These are phyloP conservation scores for Podabrus alpinus DNA, from an alignment of 2,888 invertebrate species.

Conservation along the genomic window DNA sequence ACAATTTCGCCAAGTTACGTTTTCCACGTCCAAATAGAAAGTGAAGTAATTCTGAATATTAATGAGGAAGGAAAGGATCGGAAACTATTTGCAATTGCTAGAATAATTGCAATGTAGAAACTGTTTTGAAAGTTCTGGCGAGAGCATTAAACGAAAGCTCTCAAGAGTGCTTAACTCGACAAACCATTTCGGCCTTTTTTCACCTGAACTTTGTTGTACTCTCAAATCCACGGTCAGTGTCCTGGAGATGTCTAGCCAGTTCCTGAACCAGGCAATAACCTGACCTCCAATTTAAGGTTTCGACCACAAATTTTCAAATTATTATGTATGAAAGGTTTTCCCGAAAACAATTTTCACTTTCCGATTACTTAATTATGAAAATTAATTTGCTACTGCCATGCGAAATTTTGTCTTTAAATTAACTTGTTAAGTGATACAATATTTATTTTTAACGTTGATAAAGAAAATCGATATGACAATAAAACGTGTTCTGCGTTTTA, in stretches of 20 bases:
- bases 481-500: neutral
- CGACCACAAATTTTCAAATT: neutral
- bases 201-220: constrained; percentile 11
- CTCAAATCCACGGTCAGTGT: neutral
- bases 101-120: neutral
- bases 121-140: neutral
- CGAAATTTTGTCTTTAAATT: neutral
- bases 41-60: neutral
- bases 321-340: neutral
- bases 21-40: neutral
- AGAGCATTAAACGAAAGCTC: neutral
- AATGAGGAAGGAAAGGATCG: neutral
- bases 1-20: neutral
- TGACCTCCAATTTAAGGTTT: neutral
- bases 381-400: no score
- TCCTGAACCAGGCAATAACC: constrained; percentile 13
- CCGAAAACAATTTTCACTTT: no score
- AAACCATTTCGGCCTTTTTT: neutral
- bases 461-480: neutral
- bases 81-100: neutral
- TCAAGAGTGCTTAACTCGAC: neutral
- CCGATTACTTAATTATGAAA: no score
- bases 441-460: neutral
- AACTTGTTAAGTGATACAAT: neutral
- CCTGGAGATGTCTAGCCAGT: constrained; percentile 13